A percentile compares a stretch with the other conserved stretches of the same genome.
These are phyloP conservation scores for Rhinella marina DNA, from an alignment of 2,797 vertebrate genomes.

Conservation along the genomic window DNA sequence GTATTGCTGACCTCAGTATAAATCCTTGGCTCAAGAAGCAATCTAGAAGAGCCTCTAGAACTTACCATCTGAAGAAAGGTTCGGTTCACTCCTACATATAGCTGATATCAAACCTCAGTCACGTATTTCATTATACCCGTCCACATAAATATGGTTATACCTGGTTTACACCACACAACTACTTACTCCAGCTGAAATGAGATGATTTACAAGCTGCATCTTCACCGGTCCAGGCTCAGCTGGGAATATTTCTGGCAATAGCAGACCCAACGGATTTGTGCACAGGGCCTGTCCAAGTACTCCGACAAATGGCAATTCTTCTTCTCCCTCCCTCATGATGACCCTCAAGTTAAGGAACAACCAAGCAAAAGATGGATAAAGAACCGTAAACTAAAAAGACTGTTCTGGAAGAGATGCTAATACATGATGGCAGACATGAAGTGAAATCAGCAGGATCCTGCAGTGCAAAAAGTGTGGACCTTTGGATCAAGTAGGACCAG, in stretches of 20 bases:
- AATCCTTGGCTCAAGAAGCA: background rate
- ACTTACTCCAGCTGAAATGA: constrained; percentile 68
- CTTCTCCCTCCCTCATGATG: constrained; percentile 53
- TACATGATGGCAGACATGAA: no score
- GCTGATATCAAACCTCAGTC: background rate
- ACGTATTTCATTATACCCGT: background rate
- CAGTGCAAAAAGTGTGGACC: background rate
- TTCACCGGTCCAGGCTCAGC: constrained; percentile 58
- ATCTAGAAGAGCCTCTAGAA: background rate
- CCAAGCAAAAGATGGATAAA: background rate
- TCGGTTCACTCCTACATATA: background rate
- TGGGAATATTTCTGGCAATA: constrained; percentile 60
- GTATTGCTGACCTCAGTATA: no score
- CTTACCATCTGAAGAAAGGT: background rate
- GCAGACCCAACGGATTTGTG: constrained; percentile 56
- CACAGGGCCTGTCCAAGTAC: background rate
- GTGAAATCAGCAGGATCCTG: background rate
- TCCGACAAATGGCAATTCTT: constrained; percentile 35
- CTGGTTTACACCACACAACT: background rate
- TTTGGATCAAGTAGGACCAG: background rate
- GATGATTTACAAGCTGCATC: constrained; percentile 65
- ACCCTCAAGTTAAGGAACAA: constrained; percentile 44
- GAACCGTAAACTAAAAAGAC: background rate
- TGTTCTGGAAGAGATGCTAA: background rate
- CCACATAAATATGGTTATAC: background rate